A percentile compares a stretch with the other conserved stretches of the same genome.
phyloP scores from a whole-genome alignment of 2,888 invertebrate genomes.

The Philopedon plagiatum region DNA sequence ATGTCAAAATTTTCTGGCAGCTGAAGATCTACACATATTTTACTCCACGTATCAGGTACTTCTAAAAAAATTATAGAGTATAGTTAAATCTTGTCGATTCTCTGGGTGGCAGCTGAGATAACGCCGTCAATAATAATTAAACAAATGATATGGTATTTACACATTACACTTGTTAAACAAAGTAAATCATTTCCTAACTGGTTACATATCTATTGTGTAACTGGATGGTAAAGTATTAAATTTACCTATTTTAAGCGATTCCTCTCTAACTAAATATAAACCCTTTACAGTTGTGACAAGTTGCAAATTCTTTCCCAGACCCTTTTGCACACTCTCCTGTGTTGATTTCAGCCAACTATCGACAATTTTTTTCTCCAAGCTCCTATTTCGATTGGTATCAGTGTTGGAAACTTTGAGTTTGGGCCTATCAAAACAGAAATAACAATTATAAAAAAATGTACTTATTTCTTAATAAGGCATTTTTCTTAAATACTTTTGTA shows the following conservation, averaged over 20 bases:
- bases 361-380: conserved; percentile 68
- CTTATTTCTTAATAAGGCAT: too few species aligned
- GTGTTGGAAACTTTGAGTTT: conserved; percentile 54
- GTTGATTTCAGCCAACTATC: conserved; percentile 79
- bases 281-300: conserved; percentile 80
- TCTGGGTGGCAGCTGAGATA: too few species aligned
- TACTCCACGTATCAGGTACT: conserved; percentile 75
- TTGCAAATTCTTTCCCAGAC: conserved; percentile 75
- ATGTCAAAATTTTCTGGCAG: conserved; percentile 75
- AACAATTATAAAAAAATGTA: too few species aligned
- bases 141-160: too few species aligned
- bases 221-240: conserved; percentile 20
- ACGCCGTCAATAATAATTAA: too few species aligned
- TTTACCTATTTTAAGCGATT: conserved; percentile 76
- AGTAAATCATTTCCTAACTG: too few species aligned
- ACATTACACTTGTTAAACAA: too few species aligned
- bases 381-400: neutral
- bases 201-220: too few species aligned
- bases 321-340: conserved; percentile 71
- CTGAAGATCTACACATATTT: conserved; percentile 74
- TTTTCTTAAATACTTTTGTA: neutral
- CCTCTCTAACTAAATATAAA: conserved; percentile 80
- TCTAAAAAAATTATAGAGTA: too few species aligned
- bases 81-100: too few species aligned
- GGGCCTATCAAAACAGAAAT: conserved; percentile 56